Conservation (phyloP, 2,797 vertebrate species). For the Myotis pilosus region DNA sequence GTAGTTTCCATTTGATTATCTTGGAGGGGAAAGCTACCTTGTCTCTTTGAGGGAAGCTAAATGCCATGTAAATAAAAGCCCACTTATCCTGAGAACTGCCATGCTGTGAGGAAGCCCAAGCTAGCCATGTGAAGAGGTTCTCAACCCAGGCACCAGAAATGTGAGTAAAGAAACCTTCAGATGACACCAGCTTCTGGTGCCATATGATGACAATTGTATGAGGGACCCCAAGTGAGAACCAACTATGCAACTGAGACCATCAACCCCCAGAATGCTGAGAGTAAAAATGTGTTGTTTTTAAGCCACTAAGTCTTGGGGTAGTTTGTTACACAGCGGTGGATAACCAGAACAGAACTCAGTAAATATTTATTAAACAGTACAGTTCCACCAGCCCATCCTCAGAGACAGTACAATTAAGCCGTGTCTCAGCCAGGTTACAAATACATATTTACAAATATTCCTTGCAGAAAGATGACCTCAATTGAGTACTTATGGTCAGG, state of each 20-base stretch:
- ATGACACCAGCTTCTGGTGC: neutral
- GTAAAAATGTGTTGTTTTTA: neutral
- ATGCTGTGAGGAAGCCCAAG: neutral
- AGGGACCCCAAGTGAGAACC: neutral
- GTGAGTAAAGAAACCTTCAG: neutral
- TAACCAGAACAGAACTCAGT: neutral
- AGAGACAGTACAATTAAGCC: constrained; percentile 35
- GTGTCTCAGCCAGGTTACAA: neutral
- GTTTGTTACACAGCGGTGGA: neutral
- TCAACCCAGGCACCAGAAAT: neutral
- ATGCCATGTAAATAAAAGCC: neutral
- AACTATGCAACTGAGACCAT: neutral
- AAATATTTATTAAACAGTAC: neutral
- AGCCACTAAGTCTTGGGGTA: neutral
- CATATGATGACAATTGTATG: neutral
- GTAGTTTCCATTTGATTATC: neutral
- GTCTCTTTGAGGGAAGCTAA: neutral
- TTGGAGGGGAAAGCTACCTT: neutral
- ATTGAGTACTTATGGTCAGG: neutral
- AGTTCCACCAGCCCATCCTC: neutral
- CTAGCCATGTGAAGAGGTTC: neutral
- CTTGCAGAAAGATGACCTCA: neutral
- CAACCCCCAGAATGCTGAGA: neutral
- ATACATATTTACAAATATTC: neutral
- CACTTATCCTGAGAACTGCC: neutral